These are phyloP conservation scores for Sminthurides bifidus DNA, from an alignment of 1,140 invertebrate species.

Conservation along the genomic window DNA sequence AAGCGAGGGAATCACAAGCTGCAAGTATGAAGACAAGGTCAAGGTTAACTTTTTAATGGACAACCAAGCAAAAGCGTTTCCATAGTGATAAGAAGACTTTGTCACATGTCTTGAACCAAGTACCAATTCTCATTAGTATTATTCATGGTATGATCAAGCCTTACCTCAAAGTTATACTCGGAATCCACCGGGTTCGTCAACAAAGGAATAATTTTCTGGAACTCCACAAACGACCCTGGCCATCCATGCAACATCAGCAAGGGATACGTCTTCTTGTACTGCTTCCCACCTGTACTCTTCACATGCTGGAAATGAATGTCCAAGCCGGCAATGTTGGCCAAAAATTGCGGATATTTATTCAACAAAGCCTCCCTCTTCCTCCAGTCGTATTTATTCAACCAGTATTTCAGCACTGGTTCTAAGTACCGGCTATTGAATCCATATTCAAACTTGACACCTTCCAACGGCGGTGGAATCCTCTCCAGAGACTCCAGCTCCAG, in stretches of 20 bases:
- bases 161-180: slow-evolving; percentile 57
- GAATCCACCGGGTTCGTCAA: slow-evolving; percentile 46
- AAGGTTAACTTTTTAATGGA: too few species aligned
- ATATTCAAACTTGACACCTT: slow-evolving; percentile 38
- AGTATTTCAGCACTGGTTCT: slow-evolving; percentile 52
- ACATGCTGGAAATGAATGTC: slow-evolving; percentile 61
- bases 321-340: slow-evolving; percentile 51
- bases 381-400: slow-evolving; percentile 66
- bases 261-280: slow-evolving; percentile 34
- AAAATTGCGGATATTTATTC: slow-evolving; percentile 61
- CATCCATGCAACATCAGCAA: slow-evolving; percentile 45
- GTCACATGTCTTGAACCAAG: too few species aligned
- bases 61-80: too few species aligned
- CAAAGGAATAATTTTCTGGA: slow-evolving; percentile 42
- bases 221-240: slow-evolving; percentile 46
- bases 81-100: too few species aligned
- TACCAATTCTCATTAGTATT: slow-evolving; percentile 39
- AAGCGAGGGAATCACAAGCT: slow-evolving; percentile 55
- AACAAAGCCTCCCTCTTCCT: slow-evolving; percentile 49
- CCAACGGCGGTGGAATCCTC: slow-evolving; percentile 10
- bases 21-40: too few species aligned
- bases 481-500: neutral
- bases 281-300: slow-evolving; percentile 33
- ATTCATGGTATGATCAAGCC: too few species aligned
- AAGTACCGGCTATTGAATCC: slow-evolving; percentile 39